These are phyloP conservation scores for Characodon lateralis DNA, from an alignment of 2,797 vertebrate species.

Conservation along the genomic window DNA sequence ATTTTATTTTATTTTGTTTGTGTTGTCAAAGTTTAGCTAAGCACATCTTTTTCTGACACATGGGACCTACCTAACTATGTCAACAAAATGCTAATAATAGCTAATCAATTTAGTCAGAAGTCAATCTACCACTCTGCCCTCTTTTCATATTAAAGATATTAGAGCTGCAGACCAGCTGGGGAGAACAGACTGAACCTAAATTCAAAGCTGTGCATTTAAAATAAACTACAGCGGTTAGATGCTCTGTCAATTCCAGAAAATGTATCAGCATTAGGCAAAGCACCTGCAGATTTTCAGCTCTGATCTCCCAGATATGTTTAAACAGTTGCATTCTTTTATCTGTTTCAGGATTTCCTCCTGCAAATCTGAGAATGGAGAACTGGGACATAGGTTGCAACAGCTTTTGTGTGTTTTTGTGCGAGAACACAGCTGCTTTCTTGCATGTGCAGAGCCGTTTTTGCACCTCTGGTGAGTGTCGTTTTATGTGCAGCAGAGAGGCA, in stretches of 20 bases:
- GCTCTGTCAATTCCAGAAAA: slow-evolving; percentile 21
- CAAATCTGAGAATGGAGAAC: slow-evolving; percentile 62
- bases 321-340: slow-evolving; percentile 54
- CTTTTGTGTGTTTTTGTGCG: slow-evolving; percentile 24
- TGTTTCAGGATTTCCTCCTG: slow-evolving; percentile 66
- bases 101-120: background rate
- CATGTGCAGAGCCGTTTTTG: slow-evolving; percentile 24
- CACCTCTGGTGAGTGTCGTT: slow-evolving; percentile 8
- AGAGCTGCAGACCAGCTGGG: slow-evolving; percentile 30
- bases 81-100: slow-evolving; percentile 1
- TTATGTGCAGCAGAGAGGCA: slow-evolving; percentile 4
- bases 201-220: slow-evolving; percentile 41
- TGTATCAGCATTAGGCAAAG: slow-evolving; percentile 18
- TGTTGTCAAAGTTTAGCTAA: background rate
- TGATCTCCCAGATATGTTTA: slow-evolving; percentile 28
- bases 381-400: slow-evolving; percentile 44
- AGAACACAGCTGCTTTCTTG: slow-evolving; percentile 22
- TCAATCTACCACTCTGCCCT: background rate
- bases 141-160: slow-evolving; percentile 18
- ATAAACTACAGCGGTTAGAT: slow-evolving; percentile 49
- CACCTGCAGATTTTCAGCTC: slow-evolving; percentile 62
- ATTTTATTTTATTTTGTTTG: background rate
- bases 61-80: background rate
- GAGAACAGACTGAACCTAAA: slow-evolving; percentile 7
- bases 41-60: background rate